phyloP scores from a whole-genome alignment of 2,797 vertebrate genomes.

The Pelochelys cantorii region DNA sequence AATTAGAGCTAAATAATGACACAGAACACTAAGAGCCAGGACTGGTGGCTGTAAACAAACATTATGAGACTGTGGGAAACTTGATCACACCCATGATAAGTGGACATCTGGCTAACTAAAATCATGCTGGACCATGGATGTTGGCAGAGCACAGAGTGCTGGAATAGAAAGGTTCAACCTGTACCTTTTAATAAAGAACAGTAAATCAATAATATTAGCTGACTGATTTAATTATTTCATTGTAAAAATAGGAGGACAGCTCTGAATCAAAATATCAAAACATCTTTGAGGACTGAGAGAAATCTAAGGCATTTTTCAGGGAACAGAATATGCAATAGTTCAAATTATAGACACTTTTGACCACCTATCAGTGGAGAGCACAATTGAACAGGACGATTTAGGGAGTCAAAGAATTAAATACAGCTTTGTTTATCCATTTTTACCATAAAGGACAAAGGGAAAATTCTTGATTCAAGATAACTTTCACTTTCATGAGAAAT shows the following conservation, averaged over 20 bases:
- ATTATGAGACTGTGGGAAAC: no score
- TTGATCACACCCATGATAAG: no score
- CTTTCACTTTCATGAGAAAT: slow-evolving; percentile 33
- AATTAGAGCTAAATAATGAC: no score
- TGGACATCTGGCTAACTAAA: no score
- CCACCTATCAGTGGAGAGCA: background rate
- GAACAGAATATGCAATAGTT: background rate
- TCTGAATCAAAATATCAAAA: slow-evolving; percentile 21
- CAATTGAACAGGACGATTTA: background rate
- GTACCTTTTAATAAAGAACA: background rate
- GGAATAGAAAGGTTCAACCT: no score
- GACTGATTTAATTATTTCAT: background rate
- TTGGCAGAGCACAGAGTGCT: no score
- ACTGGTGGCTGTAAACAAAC: no score
- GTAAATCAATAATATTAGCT: background rate
- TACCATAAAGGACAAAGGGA: background rate
- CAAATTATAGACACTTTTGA: background rate
- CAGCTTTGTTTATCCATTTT: background rate
- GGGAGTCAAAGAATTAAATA: background rate
- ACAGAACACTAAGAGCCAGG: no score
- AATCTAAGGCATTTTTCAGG: slow-evolving; percentile 4
- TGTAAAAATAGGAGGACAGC: slow-evolving; percentile 2
- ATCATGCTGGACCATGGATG: no score
- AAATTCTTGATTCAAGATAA: slow-evolving; percentile 12
- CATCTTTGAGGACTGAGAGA: background rate